Conservation (phyloP, 2,888 invertebrate genomes). For the Ganaspis brasiliensis region DNA sequence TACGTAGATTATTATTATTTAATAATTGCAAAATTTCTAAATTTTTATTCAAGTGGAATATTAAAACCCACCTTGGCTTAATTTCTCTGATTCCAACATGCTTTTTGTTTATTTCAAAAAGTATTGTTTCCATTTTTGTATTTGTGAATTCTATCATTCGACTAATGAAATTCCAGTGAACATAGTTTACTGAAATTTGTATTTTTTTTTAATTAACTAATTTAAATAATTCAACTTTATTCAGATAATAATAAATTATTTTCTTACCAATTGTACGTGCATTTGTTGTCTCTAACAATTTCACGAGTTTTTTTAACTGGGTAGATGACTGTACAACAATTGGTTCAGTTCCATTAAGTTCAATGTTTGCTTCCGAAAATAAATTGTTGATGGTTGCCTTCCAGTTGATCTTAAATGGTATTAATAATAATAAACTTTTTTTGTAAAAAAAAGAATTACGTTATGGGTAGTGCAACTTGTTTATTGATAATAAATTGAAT, state of each 20-base stretch:
- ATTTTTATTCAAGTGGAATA: too few relatives aligned
- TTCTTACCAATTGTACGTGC: background rate
- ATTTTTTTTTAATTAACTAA: background rate
- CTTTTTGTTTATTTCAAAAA: constrained; percentile 10
- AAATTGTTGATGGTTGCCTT: background rate
- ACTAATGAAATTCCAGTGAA: constrained; percentile 28
- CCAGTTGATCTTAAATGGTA: background rate
- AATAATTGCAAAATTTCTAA: too few relatives aligned
- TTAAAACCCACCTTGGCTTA: constrained; percentile 33
- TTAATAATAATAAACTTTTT: background rate
- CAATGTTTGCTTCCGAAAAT: background rate
- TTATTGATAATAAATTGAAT: too few relatives aligned
- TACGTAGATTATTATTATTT: too few relatives aligned
- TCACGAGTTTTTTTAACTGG: background rate
- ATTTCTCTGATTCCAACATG: background rate
- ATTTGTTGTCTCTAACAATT: background rate
- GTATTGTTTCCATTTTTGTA: constrained; percentile 11
- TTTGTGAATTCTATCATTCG: background rate
- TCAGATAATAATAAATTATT: too few relatives aligned
- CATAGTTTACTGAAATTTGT: background rate
- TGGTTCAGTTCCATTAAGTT: background rate
- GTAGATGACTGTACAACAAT: background rate
- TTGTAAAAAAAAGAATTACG: too few relatives aligned
- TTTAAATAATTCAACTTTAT: background rate
- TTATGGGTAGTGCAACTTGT: too few relatives aligned